Percentiles rank a stretch among this genome's conserved stretches.
These are phyloP conservation scores for Papilio machaon DNA, from an alignment of 1,140 invertebrate genomes.

Conservation along the genomic window DNA sequence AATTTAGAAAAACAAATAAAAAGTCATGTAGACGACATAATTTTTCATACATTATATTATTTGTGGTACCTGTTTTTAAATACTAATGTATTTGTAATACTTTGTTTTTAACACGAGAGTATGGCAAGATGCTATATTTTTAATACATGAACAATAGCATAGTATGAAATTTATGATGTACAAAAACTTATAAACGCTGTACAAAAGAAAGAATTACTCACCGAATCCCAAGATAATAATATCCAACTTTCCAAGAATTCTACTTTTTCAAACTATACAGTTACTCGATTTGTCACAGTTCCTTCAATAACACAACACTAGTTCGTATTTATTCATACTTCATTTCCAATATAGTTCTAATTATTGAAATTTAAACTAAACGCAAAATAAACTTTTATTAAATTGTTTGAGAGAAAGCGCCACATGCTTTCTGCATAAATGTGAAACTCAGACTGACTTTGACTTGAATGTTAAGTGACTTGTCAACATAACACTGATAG, in stretches of 20 bases:
- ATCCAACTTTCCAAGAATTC: slow-evolving; percentile 74
- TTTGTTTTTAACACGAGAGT: not conserved
- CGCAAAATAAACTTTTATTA: slow-evolving; percentile 22
- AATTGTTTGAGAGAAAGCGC: slow-evolving; percentile 14
- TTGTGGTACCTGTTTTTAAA: not conserved
- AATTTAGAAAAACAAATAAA: too few relatives aligned
- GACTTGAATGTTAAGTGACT: not conserved
- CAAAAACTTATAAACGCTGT: slow-evolving; percentile 20
- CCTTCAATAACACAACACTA: slow-evolving; percentile 46
- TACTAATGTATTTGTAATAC: not conserved
- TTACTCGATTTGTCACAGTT: slow-evolving; percentile 57
- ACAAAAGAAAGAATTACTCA: slow-evolving; percentile 66
- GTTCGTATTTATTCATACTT: slow-evolving; percentile 27
- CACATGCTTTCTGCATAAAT: slow-evolving; percentile 12
- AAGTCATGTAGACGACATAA: too few relatives aligned
- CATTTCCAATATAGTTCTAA: slow-evolving; percentile 20
- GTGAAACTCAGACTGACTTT: slow-evolving; percentile 7
- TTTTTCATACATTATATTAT: not conserved
- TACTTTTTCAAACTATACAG: slow-evolving; percentile 52
- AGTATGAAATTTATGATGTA: not conserved
- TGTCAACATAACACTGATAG: slow-evolving; percentile 30
- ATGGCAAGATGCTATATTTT: not conserved
- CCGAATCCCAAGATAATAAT: slow-evolving; percentile 69
- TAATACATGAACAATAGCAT: not conserved
- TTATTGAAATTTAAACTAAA: slow-evolving; percentile 12